phyloP scores from a whole-genome alignment of 1,140 invertebrate species.

The Odontomachus brunneus region DNA sequence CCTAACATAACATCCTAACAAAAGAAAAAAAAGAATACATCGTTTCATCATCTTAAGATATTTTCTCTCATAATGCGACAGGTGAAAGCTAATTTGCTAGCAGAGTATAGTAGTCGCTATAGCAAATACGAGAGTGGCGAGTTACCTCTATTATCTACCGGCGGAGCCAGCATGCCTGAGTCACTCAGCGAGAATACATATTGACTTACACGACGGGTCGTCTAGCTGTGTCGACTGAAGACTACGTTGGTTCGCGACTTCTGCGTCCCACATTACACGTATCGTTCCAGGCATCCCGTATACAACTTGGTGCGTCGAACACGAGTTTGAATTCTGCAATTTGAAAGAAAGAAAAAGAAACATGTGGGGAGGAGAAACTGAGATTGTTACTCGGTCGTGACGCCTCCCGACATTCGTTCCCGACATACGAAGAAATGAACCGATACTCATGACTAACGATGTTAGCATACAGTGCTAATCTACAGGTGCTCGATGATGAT shows the following conservation, averaged over 20 bases:
- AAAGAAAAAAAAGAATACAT: neutral
- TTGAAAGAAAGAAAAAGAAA: neutral
- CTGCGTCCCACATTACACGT: neutral
- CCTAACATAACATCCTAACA: neutral
- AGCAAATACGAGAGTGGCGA: constrained; percentile 83
- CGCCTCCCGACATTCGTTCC: constrained; percentile 8
- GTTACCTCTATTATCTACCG: constrained; percentile 80
- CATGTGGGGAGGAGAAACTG: neutral
- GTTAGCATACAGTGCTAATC: constrained; percentile 10
- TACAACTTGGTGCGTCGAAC: constrained; percentile 6
- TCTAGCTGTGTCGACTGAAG: constrained; percentile 44
- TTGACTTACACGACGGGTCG: constrained; percentile 68
- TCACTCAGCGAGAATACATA: constrained; percentile 80
- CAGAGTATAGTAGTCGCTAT: constrained; percentile 81
- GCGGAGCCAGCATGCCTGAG: constrained; percentile 79
- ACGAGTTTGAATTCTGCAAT: neutral
- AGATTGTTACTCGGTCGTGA: constrained; percentile 3
- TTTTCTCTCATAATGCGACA: constrained; percentile 53
- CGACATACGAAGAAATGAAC: constrained; percentile 29
- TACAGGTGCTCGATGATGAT: constrained; percentile 21
- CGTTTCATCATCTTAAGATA: neutral
- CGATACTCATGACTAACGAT: constrained; percentile 25
- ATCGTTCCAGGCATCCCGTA: constrained; percentile 2
- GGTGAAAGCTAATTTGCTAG: constrained; percentile 77
- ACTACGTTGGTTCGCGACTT: constrained; percentile 9